Percentiles rank a stretch among this genome's conserved stretches.
These are phyloP conservation scores for Polydesmus complanatus DNA, from an alignment of 2,888 invertebrate species.

Conservation along the genomic window DNA sequence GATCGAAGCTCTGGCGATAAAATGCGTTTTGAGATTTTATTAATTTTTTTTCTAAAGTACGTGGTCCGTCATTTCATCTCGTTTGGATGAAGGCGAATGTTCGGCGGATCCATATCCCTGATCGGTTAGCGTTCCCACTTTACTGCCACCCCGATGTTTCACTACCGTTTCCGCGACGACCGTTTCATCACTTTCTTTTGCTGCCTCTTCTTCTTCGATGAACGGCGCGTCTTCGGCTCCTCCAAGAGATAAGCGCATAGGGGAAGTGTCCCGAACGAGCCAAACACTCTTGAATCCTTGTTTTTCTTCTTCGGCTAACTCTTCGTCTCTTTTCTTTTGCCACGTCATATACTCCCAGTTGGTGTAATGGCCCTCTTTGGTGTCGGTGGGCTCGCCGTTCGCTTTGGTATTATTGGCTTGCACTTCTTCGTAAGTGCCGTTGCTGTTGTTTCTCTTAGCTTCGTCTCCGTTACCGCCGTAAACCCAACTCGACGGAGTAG, in stretches of 20 bases:
- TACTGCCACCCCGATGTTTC: neutral
- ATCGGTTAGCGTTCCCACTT: neutral
- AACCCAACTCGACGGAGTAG: constrained; percentile 6
- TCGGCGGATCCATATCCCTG: constrained; percentile 2
- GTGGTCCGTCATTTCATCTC: too few species aligned
- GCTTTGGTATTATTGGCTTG: neutral
- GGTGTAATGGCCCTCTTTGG: constrained; percentile 10
- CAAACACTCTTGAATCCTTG: neutral
- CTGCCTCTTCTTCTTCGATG: constrained; percentile 2
- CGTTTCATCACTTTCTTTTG: neutral
- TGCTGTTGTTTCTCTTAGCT: neutral
- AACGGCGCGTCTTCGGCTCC: neutral
- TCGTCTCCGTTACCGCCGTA: constrained; percentile 4
- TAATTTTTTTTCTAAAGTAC: too few species aligned
- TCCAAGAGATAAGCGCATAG: neutral
- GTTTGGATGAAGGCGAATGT: constrained; percentile 10
- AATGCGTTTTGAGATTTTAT: too few species aligned
- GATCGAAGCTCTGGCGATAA: too few species aligned
- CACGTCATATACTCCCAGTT: constrained; percentile 8
- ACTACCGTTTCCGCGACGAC: neutral
- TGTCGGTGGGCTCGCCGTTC: neutral
- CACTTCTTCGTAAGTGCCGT: too few species aligned
- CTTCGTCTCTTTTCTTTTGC: neutral
- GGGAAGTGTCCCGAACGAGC: neutral
- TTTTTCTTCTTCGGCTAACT: neutral